phyloP scores from a whole-genome alignment of 2,888 invertebrate species.

The Leptopilina syphax region DNA sequence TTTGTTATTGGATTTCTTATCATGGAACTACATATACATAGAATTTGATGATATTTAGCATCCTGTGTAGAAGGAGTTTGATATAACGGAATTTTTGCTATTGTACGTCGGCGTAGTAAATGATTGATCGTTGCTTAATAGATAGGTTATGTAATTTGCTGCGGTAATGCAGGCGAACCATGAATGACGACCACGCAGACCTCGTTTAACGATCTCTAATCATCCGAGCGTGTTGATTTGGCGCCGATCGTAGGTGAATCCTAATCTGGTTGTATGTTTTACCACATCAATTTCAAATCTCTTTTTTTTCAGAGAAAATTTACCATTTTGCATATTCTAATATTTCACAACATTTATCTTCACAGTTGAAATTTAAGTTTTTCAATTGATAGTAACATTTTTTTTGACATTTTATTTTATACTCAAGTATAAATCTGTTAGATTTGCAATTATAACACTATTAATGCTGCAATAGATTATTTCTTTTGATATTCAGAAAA shows the following conservation, averaged over 20 bases:
- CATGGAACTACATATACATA: neutral
- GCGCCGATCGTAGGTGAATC: slow-evolving; percentile 40
- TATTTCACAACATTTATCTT: too few relatives aligned
- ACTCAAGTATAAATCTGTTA: too few relatives aligned
- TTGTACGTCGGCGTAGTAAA: slow-evolving; percentile 32
- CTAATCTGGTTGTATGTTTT: slow-evolving; percentile 27
- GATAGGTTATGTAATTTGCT: slow-evolving; percentile 38
- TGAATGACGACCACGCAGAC: slow-evolving; percentile 40
- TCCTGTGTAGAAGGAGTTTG: neutral
- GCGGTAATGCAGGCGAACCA: slow-evolving; percentile 40
- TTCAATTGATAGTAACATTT: too few relatives aligned
- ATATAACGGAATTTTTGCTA: slow-evolving; percentile 29
- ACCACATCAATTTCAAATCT: slow-evolving; percentile 14
- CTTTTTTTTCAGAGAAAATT: slow-evolving; percentile 7
- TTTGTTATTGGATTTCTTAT: too few relatives aligned
- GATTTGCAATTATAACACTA: too few relatives aligned
- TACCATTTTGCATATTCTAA: too few relatives aligned
- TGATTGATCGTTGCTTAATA: slow-evolving; percentile 40
- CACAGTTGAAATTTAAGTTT: too few relatives aligned
- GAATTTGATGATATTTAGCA: slow-evolving; percentile 8
- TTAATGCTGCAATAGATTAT: too few relatives aligned
- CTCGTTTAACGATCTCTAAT: slow-evolving; percentile 39
- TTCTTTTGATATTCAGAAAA: too few relatives aligned
- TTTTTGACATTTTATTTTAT: too few relatives aligned
- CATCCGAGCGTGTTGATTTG: slow-evolving; percentile 35